A percentile compares a stretch with the other conserved stretches of the same genome.
These are phyloP conservation scores for Vanessa tameamea DNA, from an alignment of 1,140 invertebrate genomes.

Conservation along the genomic window DNA sequence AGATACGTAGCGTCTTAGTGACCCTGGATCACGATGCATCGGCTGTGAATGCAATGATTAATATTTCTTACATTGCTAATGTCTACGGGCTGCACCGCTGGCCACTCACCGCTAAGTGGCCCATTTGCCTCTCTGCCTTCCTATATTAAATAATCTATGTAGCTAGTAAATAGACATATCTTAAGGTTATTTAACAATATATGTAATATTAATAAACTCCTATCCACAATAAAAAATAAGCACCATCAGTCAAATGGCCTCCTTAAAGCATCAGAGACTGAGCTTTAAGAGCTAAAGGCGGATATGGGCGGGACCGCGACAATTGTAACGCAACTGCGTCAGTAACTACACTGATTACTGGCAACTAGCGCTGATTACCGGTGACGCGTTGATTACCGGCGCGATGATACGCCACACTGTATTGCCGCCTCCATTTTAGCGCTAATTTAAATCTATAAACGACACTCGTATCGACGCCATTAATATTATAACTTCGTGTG, in stretches of 20 bases:
- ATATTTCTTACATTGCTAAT: too few relatives aligned
- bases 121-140: too few relatives aligned
- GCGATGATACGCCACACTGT: neutral
- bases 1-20: too few relatives aligned
- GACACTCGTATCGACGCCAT: too few relatives aligned
- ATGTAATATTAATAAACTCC: neutral
- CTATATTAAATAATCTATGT: too few relatives aligned
- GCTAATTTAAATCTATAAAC: too few relatives aligned
- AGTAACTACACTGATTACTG: neutral
- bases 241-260: neutral
- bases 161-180: too few relatives aligned
- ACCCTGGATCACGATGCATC: too few relatives aligned
- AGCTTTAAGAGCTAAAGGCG: neutral
- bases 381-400: slow-evolving; percentile 1
- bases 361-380: slow-evolving; percentile 4
- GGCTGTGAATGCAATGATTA: too few relatives aligned
- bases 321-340: neutral
- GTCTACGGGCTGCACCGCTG: too few relatives aligned
- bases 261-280: neutral
- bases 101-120: too few relatives aligned
- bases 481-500: too few relatives aligned
- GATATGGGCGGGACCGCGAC: neutral
- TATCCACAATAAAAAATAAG: neutral
- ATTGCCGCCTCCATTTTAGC: neutral
- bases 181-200: neutral